Evolutionary conservation across 2,797 vertebrate genomes (phyloP).

Genomic region (Channallabes apus): DNA sequence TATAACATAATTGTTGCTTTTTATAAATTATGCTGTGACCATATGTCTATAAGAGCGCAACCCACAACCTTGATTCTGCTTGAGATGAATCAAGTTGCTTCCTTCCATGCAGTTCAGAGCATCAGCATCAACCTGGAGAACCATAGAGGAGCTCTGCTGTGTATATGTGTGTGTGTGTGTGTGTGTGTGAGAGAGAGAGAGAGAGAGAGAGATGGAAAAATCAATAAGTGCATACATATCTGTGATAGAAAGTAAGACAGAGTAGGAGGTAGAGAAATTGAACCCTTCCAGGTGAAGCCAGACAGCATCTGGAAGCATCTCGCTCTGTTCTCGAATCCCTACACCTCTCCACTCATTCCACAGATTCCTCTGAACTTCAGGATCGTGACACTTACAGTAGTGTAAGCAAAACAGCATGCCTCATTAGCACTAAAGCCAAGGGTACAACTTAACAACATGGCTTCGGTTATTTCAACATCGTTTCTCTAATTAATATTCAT

Average conservation of each 20-base stretch:
- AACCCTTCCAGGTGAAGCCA: not conserved
- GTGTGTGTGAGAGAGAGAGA: not conserved
- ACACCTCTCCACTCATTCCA: not conserved
- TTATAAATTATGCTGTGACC: not conserved
- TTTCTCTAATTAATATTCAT: not conserved
- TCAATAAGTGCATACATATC: not conserved
- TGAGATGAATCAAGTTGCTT: not conserved
- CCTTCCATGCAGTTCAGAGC: not conserved
- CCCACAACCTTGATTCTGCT: not conserved
- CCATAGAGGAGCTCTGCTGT: not conserved
- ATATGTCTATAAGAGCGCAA: not conserved
- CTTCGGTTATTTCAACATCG: not conserved
- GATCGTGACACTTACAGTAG: not conserved
- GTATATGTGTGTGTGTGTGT: not conserved
- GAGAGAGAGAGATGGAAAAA: not conserved
- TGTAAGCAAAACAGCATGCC: not conserved
- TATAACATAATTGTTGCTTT: not conserved
- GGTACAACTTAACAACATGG: not conserved
- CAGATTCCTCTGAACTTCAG: not conserved
- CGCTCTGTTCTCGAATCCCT: not conserved
- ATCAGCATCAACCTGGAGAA: not conserved
- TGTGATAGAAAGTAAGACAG: not conserved
- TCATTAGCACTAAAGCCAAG: not conserved
- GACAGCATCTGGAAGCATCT: not conserved
- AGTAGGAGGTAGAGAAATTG: not conserved